Conservation (phyloP, 2,113 vertebrate genomes). For the Lipotes vexillifer region DNA sequence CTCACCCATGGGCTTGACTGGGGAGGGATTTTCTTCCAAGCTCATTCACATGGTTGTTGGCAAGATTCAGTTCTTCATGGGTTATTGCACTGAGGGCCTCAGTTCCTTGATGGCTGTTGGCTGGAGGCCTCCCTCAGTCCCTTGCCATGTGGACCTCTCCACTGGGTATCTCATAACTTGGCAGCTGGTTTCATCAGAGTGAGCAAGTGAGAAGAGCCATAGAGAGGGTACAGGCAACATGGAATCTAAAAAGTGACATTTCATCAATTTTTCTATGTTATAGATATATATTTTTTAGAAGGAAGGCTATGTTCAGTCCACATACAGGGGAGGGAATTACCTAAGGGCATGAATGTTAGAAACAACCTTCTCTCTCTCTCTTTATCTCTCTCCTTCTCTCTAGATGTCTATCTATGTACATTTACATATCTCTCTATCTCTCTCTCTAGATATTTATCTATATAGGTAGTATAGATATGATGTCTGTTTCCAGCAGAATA, state of each 20-base stretch:
- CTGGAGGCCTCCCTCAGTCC: not conserved
- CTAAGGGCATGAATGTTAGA: not conserved
- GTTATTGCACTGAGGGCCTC: not conserved
- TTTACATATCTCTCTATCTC: not conserved
- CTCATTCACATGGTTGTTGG: not conserved
- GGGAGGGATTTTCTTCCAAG: not conserved
- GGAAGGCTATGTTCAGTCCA: too few relatives aligned
- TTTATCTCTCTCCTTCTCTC: not conserved
- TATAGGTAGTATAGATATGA: not conserved
- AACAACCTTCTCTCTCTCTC: not conserved
- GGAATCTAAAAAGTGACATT: not conserved
- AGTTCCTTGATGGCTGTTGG: not conserved
- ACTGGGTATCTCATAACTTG: too few relatives aligned
- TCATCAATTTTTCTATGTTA: not conserved
- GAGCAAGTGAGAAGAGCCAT: not conserved
- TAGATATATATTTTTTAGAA: not conserved
- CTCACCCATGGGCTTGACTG: not conserved
- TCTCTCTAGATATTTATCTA: not conserved
- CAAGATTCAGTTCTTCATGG: not conserved
- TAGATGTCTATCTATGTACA: not conserved
- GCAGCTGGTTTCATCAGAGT: not conserved
- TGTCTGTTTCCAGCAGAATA: not conserved
- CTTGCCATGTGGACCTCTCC: not conserved
- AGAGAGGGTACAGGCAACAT: not conserved
- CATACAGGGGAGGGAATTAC: not conserved